Conservation (phyloP, 92 coral and sea anemone species). For the Porites rus region DNA sequence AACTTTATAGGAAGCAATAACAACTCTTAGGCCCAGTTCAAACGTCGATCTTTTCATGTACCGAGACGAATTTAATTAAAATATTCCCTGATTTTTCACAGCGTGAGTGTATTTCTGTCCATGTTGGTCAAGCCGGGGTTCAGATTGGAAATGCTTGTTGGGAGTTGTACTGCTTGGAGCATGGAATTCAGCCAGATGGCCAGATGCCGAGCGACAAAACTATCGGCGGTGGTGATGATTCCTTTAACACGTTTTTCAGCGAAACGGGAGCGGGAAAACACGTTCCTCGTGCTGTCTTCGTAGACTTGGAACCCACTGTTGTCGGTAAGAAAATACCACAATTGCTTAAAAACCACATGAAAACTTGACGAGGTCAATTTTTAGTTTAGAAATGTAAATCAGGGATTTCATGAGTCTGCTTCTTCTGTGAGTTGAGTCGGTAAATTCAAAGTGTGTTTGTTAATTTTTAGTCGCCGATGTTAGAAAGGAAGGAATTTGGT, state of each 20-base stretch:
- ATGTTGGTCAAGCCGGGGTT: conserved; percentile 96
- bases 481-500: no score
- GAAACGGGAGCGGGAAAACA: conserved; percentile 97
- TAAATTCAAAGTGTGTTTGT: no score
- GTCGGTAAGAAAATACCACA: conserved; percentile 66
- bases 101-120: conserved; percentile 98
- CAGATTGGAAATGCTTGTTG: conserved; percentile 97
- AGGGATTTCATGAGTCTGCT: no score
- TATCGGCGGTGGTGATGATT: conserved; percentile 88
- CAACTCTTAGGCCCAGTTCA: no score
- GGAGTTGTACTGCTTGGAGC: conserved; percentile 98
- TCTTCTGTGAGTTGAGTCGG: no score
- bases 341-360: no score
- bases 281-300: conserved; percentile 96
- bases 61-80: no score
- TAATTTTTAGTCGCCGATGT: no score
- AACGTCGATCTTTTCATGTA: no score
- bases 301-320: conserved; percentile 94
- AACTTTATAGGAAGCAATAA: no score
- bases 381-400: no score
- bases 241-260: conserved; percentile 95
- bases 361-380: no score
- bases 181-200: conserved; percentile 95
- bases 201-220: conserved; percentile 86
- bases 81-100: not conserved